These are phyloP conservation scores for Cataglyphis livida DNA, from an alignment of 2,888 invertebrate species.

Conservation along the genomic window DNA sequence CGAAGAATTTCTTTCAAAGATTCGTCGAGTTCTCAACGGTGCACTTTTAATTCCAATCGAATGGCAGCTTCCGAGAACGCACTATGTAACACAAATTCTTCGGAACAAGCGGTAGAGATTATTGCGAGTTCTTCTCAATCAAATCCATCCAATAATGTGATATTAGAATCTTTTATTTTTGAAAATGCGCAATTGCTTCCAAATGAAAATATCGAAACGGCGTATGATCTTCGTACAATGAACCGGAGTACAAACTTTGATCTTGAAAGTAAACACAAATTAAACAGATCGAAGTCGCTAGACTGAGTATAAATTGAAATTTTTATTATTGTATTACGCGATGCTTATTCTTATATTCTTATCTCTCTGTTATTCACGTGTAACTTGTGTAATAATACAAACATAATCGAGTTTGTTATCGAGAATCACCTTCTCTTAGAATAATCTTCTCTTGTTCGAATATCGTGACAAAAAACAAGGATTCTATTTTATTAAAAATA, in stretches of 20 bases:
- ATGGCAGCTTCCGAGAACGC: neutral
- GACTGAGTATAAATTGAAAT: constrained; percentile 75
- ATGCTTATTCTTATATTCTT: constrained; percentile 69
- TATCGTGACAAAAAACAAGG: neutral
- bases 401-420: constrained; percentile 4
- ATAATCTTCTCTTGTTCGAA: neutral
- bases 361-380: constrained; percentile 47
- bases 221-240: constrained; percentile 70
- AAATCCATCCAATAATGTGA: constrained; percentile 85
- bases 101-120: constrained; percentile 41
- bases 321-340: constrained; percentile 25
- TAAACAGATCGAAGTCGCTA: constrained; percentile 84
- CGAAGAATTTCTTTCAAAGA: constrained; percentile 43
- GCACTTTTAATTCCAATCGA: constrained; percentile 49
- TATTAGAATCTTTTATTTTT: constrained; percentile 82
- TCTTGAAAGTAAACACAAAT: constrained; percentile 84
- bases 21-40: constrained; percentile 55
- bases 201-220: constrained; percentile 69
- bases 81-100: constrained; percentile 19
- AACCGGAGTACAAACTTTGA: constrained; percentile 80
- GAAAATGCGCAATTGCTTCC: constrained; percentile 70
- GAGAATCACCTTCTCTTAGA: constrained; percentile 1
- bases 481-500: constrained; percentile 23
- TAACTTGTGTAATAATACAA: constrained; percentile 31
- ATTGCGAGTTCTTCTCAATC: constrained; percentile 72